Evolutionary conservation across 2,888 invertebrate genomes (phyloP).

Genomic region (Clostera curtula): DNA sequence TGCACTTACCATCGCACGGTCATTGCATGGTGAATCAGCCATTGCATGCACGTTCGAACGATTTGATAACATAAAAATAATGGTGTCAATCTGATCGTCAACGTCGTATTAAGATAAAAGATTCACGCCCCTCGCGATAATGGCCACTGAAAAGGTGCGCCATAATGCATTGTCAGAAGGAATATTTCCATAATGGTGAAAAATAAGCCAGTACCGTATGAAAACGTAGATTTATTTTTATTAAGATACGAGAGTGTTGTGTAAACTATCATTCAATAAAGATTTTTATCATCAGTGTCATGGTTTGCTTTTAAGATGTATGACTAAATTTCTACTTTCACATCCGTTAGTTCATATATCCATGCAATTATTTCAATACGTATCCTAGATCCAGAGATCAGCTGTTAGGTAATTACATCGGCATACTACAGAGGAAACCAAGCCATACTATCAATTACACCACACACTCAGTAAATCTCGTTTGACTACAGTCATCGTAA

Average conservation of each 20-base stretch:
- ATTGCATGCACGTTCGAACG: slow-evolving; percentile 28
- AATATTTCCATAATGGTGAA: slow-evolving; percentile 20
- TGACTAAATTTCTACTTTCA: too few species aligned
- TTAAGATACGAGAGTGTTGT: too few species aligned
- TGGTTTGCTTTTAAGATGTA: too few species aligned
- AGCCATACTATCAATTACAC: slow-evolving; percentile 11
- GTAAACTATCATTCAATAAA: too few species aligned
- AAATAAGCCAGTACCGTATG: slow-evolving; percentile 16
- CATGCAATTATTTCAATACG: too few species aligned
- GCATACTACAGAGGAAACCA: slow-evolving; percentile 7
- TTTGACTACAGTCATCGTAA: slow-evolving; percentile 17
- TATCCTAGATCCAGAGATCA: too few species aligned
- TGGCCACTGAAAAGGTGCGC: slow-evolving; percentile 32
- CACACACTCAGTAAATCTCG: slow-evolving; percentile 15
- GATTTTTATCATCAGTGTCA: too few species aligned
- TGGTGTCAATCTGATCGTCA: slow-evolving; percentile 39
- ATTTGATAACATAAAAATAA: slow-evolving; percentile 39
- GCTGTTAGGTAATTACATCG: too few species aligned
- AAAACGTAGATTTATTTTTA: slow-evolving; percentile 11
- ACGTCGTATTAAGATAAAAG: slow-evolving; percentile 47
- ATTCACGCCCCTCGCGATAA: slow-evolving; percentile 38
- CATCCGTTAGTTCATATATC: too few species aligned
- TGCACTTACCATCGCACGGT: slow-evolving; percentile 15
- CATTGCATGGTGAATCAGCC: slow-evolving; percentile 26
- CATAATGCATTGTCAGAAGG: slow-evolving; percentile 25